phyloP scores from a whole-genome alignment of 53 echinoderm and acorn worm species.

The Actinopyga echinites region DNA sequence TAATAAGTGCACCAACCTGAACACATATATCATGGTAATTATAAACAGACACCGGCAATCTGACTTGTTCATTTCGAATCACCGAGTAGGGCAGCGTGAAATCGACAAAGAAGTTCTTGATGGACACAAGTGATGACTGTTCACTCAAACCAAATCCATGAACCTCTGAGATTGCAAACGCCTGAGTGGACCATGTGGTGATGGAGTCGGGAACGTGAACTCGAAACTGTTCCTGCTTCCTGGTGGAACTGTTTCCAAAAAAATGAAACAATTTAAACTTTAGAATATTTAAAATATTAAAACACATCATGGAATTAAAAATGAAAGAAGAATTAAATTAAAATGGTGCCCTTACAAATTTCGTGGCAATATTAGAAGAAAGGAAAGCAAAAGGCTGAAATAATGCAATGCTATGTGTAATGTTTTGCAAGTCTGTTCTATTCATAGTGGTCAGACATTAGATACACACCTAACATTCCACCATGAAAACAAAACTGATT shows the following conservation, averaged over 20 bases:
- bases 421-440: too few relatives aligned
- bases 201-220: conserved; percentile 82
- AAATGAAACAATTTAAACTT: too few relatives aligned
- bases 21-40: conserved; percentile 90
- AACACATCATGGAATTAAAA: too few relatives aligned
- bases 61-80: conserved; percentile 83
- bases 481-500: too few relatives aligned
- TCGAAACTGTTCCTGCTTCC: conserved; percentile 63
- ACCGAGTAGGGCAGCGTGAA: conserved; percentile 89
- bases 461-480: too few relatives aligned
- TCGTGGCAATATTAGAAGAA: too few relatives aligned
- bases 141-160: conserved; percentile 85
- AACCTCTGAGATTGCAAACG: conserved; percentile 68
- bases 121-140: conserved; percentile 58
- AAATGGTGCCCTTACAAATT: too few relatives aligned
- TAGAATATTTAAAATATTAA: background rate
- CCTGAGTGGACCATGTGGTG: conserved; percentile 87
- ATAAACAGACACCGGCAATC: conserved; percentile 82
- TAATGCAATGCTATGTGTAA: too few relatives aligned
- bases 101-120: conserved; percentile 92
- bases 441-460: too few relatives aligned
- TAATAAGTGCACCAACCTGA: conserved; percentile 67
- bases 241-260: conserved; percentile 58
- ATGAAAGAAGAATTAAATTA: too few relatives aligned
- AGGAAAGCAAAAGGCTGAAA: too few relatives aligned